Base-by-base conservation (phyloP, 2,888 invertebrate genomes). In the Chalcosyrphus nemorum region DNA sequence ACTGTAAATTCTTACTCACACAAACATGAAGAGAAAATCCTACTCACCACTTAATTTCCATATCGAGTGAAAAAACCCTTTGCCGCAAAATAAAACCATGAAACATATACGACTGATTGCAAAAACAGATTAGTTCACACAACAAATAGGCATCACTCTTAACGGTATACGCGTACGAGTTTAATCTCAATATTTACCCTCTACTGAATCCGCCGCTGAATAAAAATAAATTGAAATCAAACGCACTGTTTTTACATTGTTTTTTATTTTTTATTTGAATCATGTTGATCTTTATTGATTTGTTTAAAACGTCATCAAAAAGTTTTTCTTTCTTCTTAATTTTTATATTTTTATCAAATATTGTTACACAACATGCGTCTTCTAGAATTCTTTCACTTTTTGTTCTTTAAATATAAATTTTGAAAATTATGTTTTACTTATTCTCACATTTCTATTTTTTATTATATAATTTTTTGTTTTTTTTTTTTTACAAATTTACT, bases 341-440 rank as follows among this genome's bases (percentile, higher is more conserved):
- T 65, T 57, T 57, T 41, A 32, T 63, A 76, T 68, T 81, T 68
- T 47, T 57, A 65, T 38, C 66, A 54, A 61, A 63, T 71, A 77
- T 77, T 82, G 61, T 77, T 77, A 63, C 72, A 80, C 80, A 84
- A 84, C 74, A 70, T 74, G 54, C 66, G 71, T 76, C 17, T n/a
- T n/a, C 71, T 66, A 59, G 66, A 71, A 32, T 61, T 56, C 9
- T 68, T 61, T 74, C 38, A 52, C 21, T 56, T 57, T 65, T 68
- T 72, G n/a, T n/a, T n/a, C n/a, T n/a, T n/a, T n/a, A n/a, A 47
- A 84, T 84, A 80, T 70, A 84, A 84, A 84, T 82, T 63, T 56
- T 72, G 57, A 74, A 74, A 74, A 70, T 75, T 57, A 70, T 17
- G 24, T 72, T 50, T 52, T 13, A n/a, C 24, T 52, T 32, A 2